Base-by-base conservation (phyloP, 2,797 vertebrate genomes). In the Chaenodraco wilsoni region DNA sequence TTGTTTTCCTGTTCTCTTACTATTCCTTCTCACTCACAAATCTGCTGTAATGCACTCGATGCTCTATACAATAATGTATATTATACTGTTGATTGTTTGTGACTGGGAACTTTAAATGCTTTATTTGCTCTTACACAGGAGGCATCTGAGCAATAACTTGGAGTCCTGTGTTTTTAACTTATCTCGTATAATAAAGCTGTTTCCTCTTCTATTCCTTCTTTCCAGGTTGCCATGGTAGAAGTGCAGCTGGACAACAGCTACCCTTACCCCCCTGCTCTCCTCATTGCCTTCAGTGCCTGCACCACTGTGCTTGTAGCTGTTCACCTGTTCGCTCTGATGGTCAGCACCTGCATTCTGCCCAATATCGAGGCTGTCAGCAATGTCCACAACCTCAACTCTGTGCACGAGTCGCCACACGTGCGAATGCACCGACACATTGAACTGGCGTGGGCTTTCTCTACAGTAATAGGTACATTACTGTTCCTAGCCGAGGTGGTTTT, bases 321-420 rank as follows among this genome's bases (percentile, higher is more conserved):
- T 46, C 98, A 99, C 85, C 95, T 99, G 54, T 99, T 99, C 17
- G 98, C 98, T 0, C 95, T 99, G 31, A 99, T 99, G 98, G 96
- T 99, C 92, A 99, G 98, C 90, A 99, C 98, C 78, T 99, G 98
- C 88, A 99, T 99, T 75, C 88, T 99, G 70, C 98, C 98, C 46
- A 98, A 99, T 50, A 97, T 99, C 1, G 98, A 99, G 91, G 98
- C 98, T 0, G 98, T 99, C 44, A 99, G 98, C 94, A 99, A 99
- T 0, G 97, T 99, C 69, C 98, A 99, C 88, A 99, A 99, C 86
- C 96, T 99, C 88, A 98, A 99, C 95, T 99, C 97, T 0, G 97
- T 99, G 11, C 96, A 97, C 79, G 98, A 99, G 84, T 99, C 98
- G 0, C 98, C 98, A 0, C 98, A 99, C 0, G 98, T 99, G 92